Conservation (phyloP, 2,113 vertebrate species). For the Varanus komodoensis region DNA sequence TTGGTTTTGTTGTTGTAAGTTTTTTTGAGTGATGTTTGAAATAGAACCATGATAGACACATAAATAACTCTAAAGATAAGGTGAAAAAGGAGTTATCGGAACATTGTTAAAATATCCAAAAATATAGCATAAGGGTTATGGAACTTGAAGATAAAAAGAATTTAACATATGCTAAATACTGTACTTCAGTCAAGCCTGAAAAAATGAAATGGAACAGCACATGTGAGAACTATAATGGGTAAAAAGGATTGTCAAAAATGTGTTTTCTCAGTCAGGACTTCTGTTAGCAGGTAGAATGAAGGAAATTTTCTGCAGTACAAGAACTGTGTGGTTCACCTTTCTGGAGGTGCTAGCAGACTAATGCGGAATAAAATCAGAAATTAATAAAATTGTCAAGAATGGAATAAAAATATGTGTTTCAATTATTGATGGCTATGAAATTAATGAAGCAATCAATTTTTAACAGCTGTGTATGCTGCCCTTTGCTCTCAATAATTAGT, state of each 20-base stretch:
- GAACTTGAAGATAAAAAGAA: not conserved
- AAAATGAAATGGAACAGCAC: not conserved
- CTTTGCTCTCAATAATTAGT: not conserved
- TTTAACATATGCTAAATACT: not conserved
- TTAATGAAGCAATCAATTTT: not conserved
- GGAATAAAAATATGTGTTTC: not conserved
- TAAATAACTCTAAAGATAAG: not conserved
- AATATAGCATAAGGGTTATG: not conserved
- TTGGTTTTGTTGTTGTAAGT: not conserved
- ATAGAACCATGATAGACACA: not conserved
- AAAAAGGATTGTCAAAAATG: not conserved
- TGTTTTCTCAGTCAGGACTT: not conserved
- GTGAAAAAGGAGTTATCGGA: not conserved
- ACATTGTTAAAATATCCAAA: not conserved
- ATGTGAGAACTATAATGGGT: not conserved
- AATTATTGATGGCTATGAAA: not conserved
- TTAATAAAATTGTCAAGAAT: not conserved
- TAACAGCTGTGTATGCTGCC: not conserved
- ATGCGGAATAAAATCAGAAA: not conserved
- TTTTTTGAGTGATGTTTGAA: not conserved
- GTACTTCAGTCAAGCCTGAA: not conserved
- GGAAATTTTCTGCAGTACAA: not conserved
- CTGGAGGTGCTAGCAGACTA: not conserved
- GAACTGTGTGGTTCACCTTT: not conserved
- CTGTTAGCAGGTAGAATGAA: not conserved